phyloP scores from a whole-genome alignment of 2,113 vertebrate genomes.

The Taxidea taxus region DNA sequence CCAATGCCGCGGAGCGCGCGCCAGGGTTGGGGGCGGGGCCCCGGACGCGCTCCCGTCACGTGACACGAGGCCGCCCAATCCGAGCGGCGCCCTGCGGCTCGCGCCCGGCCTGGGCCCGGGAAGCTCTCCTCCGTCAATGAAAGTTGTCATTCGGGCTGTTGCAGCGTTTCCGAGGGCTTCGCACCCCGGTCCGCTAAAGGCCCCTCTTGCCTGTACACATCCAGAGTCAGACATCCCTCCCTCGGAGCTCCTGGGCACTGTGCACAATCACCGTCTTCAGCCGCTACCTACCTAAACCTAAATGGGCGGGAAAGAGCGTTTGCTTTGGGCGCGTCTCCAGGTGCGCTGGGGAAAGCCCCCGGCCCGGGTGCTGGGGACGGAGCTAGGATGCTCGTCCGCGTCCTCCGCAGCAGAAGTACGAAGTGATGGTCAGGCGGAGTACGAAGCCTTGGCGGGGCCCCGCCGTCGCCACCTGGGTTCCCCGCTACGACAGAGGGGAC shows the following conservation, averaged over 20 bases:
- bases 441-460: not conserved
- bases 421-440: not conserved
- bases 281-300: not conserved
- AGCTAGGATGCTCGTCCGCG: not conserved
- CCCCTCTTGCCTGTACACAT: not conserved
- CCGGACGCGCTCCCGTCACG: not conserved
- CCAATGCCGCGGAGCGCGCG: fast-evolving
- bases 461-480: not conserved
- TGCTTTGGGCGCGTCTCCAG: not conserved
- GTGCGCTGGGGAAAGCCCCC: not conserved
- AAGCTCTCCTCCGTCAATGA: not conserved
- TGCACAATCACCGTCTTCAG: not conserved
- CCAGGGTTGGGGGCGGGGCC: not conserved
- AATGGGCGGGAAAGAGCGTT: not conserved
- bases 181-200: no score
- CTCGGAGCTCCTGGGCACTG: not conserved
- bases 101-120: fast-evolving
- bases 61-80: slow-evolving; percentile 42
- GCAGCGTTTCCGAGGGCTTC: fast-evolving
- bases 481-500: not conserved
- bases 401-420: not conserved
- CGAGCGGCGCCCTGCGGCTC: not conserved
- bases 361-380: not conserved
- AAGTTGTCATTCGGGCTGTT: not conserved
- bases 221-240: not conserved